These are phyloP conservation scores for Drosophila nigromelanica DNA, from an alignment of 1,140 invertebrate species.

Conservation along the genomic window DNA sequence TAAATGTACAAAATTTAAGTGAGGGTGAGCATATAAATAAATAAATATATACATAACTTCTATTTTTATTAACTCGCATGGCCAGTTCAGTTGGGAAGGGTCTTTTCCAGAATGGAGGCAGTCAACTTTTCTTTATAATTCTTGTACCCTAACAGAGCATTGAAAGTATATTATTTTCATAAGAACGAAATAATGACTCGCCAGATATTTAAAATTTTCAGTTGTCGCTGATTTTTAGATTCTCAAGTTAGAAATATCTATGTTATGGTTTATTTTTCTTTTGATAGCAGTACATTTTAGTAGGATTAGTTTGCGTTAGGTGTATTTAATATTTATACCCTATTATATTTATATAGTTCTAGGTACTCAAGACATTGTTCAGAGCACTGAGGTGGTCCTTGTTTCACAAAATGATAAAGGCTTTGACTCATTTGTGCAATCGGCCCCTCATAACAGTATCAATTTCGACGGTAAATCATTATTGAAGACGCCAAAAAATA, in stretches of 20 bases:
- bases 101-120: no score
- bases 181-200: no score
- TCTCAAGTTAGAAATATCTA: no score
- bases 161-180: no score
- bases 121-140: no score
- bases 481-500: slow-evolving; percentile 29
- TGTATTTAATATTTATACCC: neutral
- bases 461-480: slow-evolving; percentile 30
- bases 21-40: slow-evolving; percentile 53
- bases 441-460: slow-evolving; percentile 18
- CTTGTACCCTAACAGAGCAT: no score
- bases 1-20: slow-evolving; percentile 56
- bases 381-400: slow-evolving; percentile 6
- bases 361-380: slow-evolving; percentile 14
- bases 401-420: neutral
- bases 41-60: neutral
- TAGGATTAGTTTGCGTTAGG: no score
- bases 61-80: neutral
- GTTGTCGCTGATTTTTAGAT: no score
- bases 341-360: slow-evolving; percentile 11
- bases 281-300: no score
- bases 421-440: slow-evolving; percentile 14
- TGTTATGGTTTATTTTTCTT: no score
- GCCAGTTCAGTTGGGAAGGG: no score
- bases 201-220: no score